Base-by-base conservation (phyloP, 1,140 invertebrate species). In the Drosophila parvula region DNA sequence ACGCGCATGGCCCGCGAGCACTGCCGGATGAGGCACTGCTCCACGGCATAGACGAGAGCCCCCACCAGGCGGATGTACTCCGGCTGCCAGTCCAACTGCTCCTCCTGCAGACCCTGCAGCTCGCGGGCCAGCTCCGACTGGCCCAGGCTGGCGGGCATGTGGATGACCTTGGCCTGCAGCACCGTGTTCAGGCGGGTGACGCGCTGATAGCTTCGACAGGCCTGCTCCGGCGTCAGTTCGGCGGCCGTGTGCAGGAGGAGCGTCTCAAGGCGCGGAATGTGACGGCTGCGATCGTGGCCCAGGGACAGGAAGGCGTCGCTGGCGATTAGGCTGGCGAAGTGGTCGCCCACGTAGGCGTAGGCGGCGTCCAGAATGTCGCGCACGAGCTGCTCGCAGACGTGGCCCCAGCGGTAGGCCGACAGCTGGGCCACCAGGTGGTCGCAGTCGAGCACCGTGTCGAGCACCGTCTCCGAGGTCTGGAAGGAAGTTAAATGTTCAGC, bases 401-500 rank as follows among this genome's bases (percentile, higher is more conserved):
- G 95, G 8, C 95, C 95, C 96, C 96, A 96, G 53, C 95, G 94
- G 14, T 95, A 94, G 74, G 94, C 94, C 6, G 95, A 95, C 30
- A 96, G 90, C 22, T 94, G 94, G 18, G 94, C 94, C 38, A 96
- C 84, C 1, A 96, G 81, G 80, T 95, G 94, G 78, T 96, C 95
- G 86, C 95, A 96, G 58, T 94, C 94, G 89, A 96, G 93, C 75
- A 95, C 94, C 11, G 94, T 95, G 79, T 95, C 94, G 43, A 95
- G 91, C 28, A 95, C 93, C 71, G 94, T 95, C 73, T 95, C 94
- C 6, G 93, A 92, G 28, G 93, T 94, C 95, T 95, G 50, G 0
- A 28, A 32, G 4, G 2, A 4, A 45, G 5, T 10, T 56, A 75
- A 16, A 11, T 10, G 27, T 6, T 47, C 0, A 11, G 36, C 0